Conservation (phyloP, 2,113 vertebrate species). For the Mixornis gularis region DNA sequence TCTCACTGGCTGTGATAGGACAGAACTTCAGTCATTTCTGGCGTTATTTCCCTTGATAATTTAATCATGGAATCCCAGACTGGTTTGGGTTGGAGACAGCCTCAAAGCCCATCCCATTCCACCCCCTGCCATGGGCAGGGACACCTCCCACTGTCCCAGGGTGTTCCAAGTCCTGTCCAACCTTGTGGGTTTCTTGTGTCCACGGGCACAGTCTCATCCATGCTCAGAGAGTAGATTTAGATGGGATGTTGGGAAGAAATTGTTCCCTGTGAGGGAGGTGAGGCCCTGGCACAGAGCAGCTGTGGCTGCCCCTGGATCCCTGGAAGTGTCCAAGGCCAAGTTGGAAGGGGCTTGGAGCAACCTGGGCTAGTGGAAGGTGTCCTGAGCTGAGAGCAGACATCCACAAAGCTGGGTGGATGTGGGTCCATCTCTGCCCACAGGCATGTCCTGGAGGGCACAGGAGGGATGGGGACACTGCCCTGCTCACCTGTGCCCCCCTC, state of each 20-base stretch:
- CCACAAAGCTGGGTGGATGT: neutral
- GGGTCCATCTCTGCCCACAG: neutral
- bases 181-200: neutral
- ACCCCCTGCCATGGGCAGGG: neutral
- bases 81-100: neutral
- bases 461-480: neutral
- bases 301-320: neutral
- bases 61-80: neutral
- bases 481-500: conserved; percentile 51
- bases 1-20: accelerated
- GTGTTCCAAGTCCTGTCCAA: neutral
- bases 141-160: neutral
- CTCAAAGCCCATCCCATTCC: accelerated
- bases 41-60: neutral
- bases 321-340: neutral
- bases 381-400: neutral
- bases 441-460: neutral
- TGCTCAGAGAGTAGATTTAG: neutral
- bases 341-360: accelerated
- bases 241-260: neutral
- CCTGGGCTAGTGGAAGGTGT: accelerated
- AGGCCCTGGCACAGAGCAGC: neutral
- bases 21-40: neutral
- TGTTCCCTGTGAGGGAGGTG: accelerated
- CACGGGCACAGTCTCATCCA: neutral